Evolutionary conservation across 2,797 vertebrate genomes (phyloP).

Genomic region (Poecilia picta): DNA sequence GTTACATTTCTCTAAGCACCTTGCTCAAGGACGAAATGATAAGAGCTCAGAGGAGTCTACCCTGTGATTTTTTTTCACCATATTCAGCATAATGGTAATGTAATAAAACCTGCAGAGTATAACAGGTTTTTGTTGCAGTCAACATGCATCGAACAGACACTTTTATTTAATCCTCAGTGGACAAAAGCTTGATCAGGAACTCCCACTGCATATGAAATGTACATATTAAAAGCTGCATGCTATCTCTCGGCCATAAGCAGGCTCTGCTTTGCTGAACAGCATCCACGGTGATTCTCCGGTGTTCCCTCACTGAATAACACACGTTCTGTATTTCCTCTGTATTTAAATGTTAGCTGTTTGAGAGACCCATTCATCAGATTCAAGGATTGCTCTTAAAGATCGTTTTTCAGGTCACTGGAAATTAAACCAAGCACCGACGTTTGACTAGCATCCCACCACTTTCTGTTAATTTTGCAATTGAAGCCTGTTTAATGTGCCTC

Average conservation of each 20-base stretch:
- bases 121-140: not conserved
- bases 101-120: constrained; percentile 4
- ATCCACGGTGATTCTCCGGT: not conserved
- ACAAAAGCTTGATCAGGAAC: not conserved
- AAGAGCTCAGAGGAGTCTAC: not conserved
- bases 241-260: not conserved
- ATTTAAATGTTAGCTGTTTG: not conserved
- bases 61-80: not conserved
- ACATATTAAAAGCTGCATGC: not conserved
- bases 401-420: not conserved
- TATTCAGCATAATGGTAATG: constrained; percentile 11
- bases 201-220: not conserved
- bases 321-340: not conserved
- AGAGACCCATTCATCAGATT: not conserved
- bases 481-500: constrained; percentile 79
- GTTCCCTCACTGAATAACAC: not conserved
- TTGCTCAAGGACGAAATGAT: constrained; percentile 9
- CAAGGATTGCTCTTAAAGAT: not conserved
- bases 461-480: constrained; percentile 85
- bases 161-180: constrained; percentile 6
- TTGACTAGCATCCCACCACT: constrained; percentile 70
- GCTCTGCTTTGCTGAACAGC: not conserved
- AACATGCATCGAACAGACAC: constrained; percentile 2
- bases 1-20: not conserved
- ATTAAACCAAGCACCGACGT: constrained; percentile 50